These are phyloP conservation scores for Heliconius hewitsoni DNA, from an alignment of 1,140 invertebrate species.

Conservation along the genomic window DNA sequence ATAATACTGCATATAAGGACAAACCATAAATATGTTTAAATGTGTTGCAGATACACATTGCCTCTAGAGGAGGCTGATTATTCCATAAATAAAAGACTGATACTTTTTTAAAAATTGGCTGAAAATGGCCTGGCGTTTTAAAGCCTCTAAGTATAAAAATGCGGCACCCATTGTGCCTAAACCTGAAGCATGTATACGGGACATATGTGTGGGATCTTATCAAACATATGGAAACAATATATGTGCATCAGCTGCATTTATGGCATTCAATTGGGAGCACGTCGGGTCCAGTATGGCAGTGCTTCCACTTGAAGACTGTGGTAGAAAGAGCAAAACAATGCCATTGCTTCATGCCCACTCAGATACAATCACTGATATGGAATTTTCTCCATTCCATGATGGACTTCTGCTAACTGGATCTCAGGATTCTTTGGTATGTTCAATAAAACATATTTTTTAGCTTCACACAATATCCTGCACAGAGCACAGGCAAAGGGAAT, in stretches of 20 bases:
- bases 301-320: conserved; percentile 91
- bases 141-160: conserved; percentile 98
- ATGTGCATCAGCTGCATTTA: conserved; percentile 93
- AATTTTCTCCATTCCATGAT: conserved; percentile 97
- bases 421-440: conserved; percentile 91
- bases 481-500: too few relatives aligned
- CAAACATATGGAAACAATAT: conserved; percentile 97
- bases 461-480: too few relatives aligned
- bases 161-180: conserved; percentile 95
- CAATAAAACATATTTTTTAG: background rate
- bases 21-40: background rate
- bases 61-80: conserved; percentile 44
- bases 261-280: conserved; percentile 96
- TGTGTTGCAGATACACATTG: conserved; percentile 36
- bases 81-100: conserved; percentile 77
- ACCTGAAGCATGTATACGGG: conserved; percentile 93
- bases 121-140: conserved; percentile 96
- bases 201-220: conserved; percentile 94
- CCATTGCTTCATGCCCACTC: conserved; percentile 91
- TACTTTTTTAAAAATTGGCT: conserved; percentile 65
- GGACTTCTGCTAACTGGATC: conserved; percentile 94
- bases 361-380: conserved; percentile 96
- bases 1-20: background rate
- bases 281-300: conserved; percentile 92
- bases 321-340: conserved; percentile 92